Evolutionary conservation across 2,797 vertebrate species (phyloP).

Genomic region (Pristis pectinata): DNA sequence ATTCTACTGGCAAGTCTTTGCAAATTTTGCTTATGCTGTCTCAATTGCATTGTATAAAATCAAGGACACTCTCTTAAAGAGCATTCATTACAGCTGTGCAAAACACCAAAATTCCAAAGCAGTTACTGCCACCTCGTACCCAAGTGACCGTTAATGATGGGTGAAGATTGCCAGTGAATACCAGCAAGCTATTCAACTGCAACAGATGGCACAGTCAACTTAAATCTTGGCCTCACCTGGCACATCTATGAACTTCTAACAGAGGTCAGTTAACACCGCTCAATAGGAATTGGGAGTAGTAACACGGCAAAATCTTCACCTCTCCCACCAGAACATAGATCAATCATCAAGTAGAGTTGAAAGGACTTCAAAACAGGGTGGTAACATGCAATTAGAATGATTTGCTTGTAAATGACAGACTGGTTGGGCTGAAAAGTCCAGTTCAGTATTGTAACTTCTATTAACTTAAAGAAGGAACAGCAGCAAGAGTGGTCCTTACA

Average conservation of each 20-base stretch:
- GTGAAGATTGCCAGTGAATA: neutral
- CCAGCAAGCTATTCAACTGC: neutral
- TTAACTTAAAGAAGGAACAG: no score
- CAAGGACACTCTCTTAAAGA: neutral
- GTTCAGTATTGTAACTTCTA: neutral
- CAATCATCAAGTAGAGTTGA: neutral
- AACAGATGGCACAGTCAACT: neutral
- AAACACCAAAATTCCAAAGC: neutral
- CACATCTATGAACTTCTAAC: neutral
- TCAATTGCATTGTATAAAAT: neutral
- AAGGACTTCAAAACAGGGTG: neutral
- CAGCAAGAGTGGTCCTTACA: no score
- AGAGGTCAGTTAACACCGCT: neutral
- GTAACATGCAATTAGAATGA: neutral
- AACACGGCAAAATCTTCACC: neutral
- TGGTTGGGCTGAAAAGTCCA: neutral
- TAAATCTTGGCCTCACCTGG: neutral
- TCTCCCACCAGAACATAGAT: neutral
- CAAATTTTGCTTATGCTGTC: neutral
- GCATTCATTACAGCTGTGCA: neutral
- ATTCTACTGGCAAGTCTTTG: neutral
- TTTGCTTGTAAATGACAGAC: neutral
- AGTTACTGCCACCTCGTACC: neutral
- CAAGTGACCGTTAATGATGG: neutral
- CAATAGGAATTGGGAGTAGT: neutral